Evolutionary conservation across 2,888 invertebrate genomes (phyloP), one percentile per base, ranked within the genome.

Genomic region (Pollenia griseotomentosa): DNA sequence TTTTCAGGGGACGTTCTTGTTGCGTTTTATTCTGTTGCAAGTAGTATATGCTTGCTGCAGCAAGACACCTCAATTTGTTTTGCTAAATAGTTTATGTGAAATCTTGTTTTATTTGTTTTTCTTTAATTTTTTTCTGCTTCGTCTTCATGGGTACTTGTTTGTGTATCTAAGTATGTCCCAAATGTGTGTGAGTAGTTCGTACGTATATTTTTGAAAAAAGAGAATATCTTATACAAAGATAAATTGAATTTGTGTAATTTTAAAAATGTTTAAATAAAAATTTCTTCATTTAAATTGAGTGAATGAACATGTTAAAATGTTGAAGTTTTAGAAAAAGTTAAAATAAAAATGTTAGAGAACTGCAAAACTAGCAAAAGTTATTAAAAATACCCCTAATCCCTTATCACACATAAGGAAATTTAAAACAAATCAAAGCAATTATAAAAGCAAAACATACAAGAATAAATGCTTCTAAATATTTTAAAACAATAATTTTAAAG

Each of bases 31-130:
- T 33, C 33, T 33, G 33, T 33, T 33, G 33, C 33, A 33, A 6
- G 33, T 33, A 33, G 33, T 33, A 6, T 33, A 33, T 33, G 33
- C n/a, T 44, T 74, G 61, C 51, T 68, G 73, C 73, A 23, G 19
- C n/a, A 63, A 71, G 70, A 77, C 78, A 79, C 83, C 86, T 86
- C 78, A 79, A 86, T 86, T 86, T 83, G 86, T 83, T 78, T 44
- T 82, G 81, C 78, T 85, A 82, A 82, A 82, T 82, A 78, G 65
- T 81, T 81, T 71, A 81, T 81, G 75, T 70, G 57, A 77, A 77
- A 81, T 85, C 71, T 81, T 71, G 63, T 73, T 81, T 65, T 79
- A 79, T 84, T 61, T 80, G 16, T 66, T 53, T 77, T 44, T 19
- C 11, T 61, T 74, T 61, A 48, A 23, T 46, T 61, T 14, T 46